phyloP scores from a whole-genome alignment of 2,888 invertebrate genomes.

The Dioctria linearis region DNA sequence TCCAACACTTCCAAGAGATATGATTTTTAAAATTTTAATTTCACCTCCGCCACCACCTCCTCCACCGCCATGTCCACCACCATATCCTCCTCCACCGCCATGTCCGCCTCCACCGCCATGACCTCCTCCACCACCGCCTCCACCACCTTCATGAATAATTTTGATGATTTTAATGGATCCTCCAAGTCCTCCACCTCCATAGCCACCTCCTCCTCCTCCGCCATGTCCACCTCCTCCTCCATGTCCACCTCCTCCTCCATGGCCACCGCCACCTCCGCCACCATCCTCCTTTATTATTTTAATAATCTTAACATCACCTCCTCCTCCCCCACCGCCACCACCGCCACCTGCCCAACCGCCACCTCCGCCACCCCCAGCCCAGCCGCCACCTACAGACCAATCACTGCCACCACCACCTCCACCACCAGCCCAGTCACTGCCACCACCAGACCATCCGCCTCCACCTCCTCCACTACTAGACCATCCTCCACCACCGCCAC shows the following conservation, averaged over 20 bases:
- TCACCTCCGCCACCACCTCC: constrained; percentile 47
- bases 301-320: constrained; percentile 37
- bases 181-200: constrained; percentile 29
- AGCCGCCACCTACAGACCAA: constrained; percentile 53
- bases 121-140: constrained; percentile 12
- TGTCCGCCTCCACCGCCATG: constrained; percentile 32
- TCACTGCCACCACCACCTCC: constrained; percentile 55
- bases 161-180: constrained; percentile 13
- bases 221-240: constrained; percentile 11
- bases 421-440: constrained; percentile 54
- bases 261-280: constrained; percentile 35
- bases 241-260: constrained; percentile 35
- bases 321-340: constrained; percentile 25
- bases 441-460: constrained; percentile 51
- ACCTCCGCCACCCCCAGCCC: constrained; percentile 64
- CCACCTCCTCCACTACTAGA: neutral
- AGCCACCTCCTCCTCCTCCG: constrained; percentile 42
- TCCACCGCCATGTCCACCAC: constrained; percentile 44
- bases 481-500: constrained; percentile 19
- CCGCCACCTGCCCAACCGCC: constrained; percentile 7
- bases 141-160: constrained; percentile 39
- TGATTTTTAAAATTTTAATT: constrained; percentile 32
- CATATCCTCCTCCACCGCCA: constrained; percentile 45
- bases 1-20: neutral
- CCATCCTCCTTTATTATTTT: constrained; percentile 44